Evolutionary conservation across 2,888 invertebrate species (phyloP).

Genomic region (Macrophya alboannulata): DNA sequence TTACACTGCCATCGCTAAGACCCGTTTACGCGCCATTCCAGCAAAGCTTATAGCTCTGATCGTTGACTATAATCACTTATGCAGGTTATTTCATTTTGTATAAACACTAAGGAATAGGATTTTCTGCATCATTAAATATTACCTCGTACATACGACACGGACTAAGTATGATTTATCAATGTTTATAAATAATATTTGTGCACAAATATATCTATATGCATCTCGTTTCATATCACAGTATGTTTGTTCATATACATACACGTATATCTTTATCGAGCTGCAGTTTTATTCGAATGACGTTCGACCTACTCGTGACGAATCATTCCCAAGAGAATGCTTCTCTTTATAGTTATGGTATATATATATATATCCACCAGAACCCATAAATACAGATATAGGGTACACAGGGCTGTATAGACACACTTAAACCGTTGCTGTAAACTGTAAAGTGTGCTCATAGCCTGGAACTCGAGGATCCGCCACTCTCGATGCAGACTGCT

Average conservation of each 20-base stretch:
- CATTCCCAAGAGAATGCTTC: constrained; percentile 36
- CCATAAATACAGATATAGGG: constrained; percentile 27
- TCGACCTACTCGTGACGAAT: constrained; percentile 45
- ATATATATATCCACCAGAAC: constrained; percentile 7
- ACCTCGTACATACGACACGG: not conserved
- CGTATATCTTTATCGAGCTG: not conserved
- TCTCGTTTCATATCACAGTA: not conserved
- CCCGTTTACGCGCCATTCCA: constrained; percentile 43
- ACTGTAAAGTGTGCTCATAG: constrained; percentile 46
- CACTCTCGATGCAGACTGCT: constrained; percentile 46
- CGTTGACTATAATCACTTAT: constrained; percentile 36
- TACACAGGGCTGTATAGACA: constrained; percentile 12
- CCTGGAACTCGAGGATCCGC: constrained; percentile 47
- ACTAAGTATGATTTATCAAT: not conserved
- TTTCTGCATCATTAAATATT: constrained; percentile 42
- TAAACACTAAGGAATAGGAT: constrained; percentile 18
- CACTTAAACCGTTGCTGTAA: constrained; percentile 38
- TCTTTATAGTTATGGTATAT: constrained; percentile 25
- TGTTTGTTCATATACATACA: not conserved
- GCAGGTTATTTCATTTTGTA: constrained; percentile 24
- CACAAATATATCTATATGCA: not conserved
- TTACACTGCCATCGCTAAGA: constrained; percentile 48
- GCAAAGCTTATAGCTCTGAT: constrained; percentile 27
- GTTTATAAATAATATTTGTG: not conserved
- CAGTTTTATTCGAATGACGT: constrained; percentile 26